These are phyloP conservation scores for Hydriomena furcata DNA, from an alignment of 2,888 invertebrate species.

Conservation along the genomic window DNA sequence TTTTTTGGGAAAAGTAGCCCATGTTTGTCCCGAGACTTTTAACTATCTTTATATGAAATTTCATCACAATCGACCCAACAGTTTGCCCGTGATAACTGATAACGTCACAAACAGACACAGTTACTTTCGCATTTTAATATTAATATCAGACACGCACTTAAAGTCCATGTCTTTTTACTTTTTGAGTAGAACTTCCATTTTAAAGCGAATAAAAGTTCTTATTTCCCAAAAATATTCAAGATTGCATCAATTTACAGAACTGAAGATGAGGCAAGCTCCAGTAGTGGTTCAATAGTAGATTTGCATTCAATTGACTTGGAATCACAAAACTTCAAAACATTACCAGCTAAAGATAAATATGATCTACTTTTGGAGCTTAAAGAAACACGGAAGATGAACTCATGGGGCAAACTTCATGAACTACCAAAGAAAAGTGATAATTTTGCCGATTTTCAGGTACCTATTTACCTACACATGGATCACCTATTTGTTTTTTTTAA, in stretches of 20 bases:
- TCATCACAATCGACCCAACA: no score
- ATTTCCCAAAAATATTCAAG: neutral
- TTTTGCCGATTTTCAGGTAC: conserved; percentile 85
- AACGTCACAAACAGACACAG: no score
- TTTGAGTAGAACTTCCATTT: no score
- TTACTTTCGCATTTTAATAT: no score
- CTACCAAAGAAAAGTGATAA: conserved; percentile 90
- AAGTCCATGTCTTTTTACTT: no score
- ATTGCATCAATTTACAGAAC: conserved; percentile 55
- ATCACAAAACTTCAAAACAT: conserved; percentile 89
- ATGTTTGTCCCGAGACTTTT: no score
- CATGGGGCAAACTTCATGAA: conserved; percentile 93
- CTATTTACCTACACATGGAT: no score
- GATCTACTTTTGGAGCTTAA: conserved; percentile 96
- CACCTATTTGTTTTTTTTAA: neutral
- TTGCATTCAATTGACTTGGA: conserved; percentile 92
- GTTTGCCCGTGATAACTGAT: no score
- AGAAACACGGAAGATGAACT: conserved; percentile 94
- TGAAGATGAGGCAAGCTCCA: conserved; percentile 69
- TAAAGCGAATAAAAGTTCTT: no score
- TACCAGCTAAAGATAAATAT: conserved; percentile 95
- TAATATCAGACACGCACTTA: no score
- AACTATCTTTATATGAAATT: no score
- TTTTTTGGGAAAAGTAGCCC: no score
- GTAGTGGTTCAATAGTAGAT: conserved; percentile 78